phyloP scores from a whole-genome alignment of 2,113 vertebrate genomes.

The Edolisoma coerulescens region DNA sequence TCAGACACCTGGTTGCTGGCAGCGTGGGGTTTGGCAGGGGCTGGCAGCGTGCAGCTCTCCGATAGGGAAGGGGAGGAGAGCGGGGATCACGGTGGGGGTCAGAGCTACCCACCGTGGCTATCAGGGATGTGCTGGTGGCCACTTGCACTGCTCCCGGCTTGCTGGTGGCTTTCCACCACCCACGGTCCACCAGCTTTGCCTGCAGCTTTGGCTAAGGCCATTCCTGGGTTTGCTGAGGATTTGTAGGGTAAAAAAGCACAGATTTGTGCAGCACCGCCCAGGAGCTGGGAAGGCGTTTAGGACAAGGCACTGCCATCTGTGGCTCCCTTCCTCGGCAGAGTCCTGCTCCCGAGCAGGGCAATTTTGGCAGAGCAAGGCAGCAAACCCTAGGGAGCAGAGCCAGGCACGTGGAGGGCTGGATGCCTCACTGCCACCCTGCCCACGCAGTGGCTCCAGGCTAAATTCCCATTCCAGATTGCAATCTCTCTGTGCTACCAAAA shows the following conservation, averaged over 20 bases:
- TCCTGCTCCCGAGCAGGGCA: not conserved
- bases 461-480: not conserved
- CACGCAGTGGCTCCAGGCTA: not conserved
- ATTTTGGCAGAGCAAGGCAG: not conserved
- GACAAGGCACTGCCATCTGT: constrained; percentile 7
- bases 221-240: not conserved
- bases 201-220: not conserved
- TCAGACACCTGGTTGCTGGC: constrained; percentile 47
- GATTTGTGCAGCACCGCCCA: not conserved
- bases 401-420: not conserved
- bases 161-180: not conserved
- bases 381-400: not conserved
- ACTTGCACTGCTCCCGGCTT: not conserved
- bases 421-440: not conserved
- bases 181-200: not conserved
- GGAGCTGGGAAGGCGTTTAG: not conserved
- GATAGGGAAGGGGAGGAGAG: not conserved
- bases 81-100: not conserved
- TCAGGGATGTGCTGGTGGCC: not conserved
- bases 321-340: not conserved
- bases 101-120: not conserved
- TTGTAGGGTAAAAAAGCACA: not conserved
- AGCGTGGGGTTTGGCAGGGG: not conserved
- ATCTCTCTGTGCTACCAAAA: not conserved
- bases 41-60: not conserved